phyloP scores from a whole-genome alignment of 2,888 invertebrate genomes.

The Eumacrocentrus americanus region DNA sequence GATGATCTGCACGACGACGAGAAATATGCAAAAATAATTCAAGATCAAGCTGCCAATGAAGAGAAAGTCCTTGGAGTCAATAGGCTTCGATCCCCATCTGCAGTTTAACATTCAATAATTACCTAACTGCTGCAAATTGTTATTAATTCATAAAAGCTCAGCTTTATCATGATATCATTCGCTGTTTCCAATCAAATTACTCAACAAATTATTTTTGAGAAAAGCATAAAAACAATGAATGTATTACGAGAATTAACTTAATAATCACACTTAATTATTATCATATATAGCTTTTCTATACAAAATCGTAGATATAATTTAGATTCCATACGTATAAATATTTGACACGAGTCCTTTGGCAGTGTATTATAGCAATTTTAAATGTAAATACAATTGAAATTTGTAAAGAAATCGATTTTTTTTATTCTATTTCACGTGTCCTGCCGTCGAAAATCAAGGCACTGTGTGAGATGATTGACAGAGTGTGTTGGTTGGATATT shows the following conservation, averaged over 20 bases:
- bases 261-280: background rate
- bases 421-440: conserved; percentile 43
- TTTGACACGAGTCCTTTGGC: background rate
- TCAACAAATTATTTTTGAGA: background rate
- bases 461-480: conserved; percentile 48
- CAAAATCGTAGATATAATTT: conserved; percentile 6
- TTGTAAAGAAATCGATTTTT: background rate
- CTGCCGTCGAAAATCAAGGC: conserved; percentile 55
- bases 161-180: background rate
- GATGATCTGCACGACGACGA: conserved; percentile 68
- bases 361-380: conserved; percentile 1
- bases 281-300: conserved; percentile 7
- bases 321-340: background rate
- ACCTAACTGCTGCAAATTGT: conserved; percentile 14
- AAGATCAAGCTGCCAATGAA: conserved; percentile 56
- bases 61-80: conserved; percentile 56
- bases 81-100: conserved; percentile 48
- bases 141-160: background rate
- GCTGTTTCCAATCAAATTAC: background rate
- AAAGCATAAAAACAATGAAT: background rate
- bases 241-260: background rate
- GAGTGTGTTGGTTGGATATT: conserved; percentile 47
- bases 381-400: conserved; percentile 15
- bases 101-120: conserved; percentile 34
- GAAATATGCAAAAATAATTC: conserved; percentile 59